A percentile compares a stretch with the other conserved stretches of the same genome.
Conservation (phyloP, 2,113 vertebrate species). For the Gavialis gangeticus region DNA sequence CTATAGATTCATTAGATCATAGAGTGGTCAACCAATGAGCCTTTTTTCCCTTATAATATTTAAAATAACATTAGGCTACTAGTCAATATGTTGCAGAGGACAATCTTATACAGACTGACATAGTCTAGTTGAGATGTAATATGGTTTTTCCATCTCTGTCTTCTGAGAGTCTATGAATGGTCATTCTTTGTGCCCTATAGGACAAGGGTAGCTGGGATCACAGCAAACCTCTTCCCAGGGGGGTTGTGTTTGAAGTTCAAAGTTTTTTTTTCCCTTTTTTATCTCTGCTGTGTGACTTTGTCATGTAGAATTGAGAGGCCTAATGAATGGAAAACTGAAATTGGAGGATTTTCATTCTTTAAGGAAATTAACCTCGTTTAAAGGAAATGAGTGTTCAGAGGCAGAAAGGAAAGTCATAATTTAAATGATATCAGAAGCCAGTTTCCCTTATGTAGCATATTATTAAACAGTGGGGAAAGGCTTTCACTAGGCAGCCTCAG, state of each 20-base stretch:
- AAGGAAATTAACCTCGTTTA: slow-evolving; percentile 69
- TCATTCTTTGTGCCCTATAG: not conserved
- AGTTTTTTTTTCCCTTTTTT: not conserved
- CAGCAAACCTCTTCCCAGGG: slow-evolving; percentile 4
- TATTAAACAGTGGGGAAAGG: slow-evolving; percentile 64
- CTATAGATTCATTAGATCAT: not conserved
- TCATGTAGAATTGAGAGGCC: slow-evolving; percentile 56
- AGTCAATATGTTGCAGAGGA: not conserved
- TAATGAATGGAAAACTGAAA: slow-evolving; percentile 67
- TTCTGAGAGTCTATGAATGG: not conserved
- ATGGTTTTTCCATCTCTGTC: not conserved
- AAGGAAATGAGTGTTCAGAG: slow-evolving; percentile 74
- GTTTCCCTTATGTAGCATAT: slow-evolving; percentile 65
- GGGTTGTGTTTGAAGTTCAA: slow-evolving; percentile 52
- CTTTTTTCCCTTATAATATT: not conserved
- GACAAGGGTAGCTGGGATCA: not conserved
- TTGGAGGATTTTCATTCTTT: slow-evolving; percentile 68
- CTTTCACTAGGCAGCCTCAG: slow-evolving; percentile 55
- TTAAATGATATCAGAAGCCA: slow-evolving; percentile 75
- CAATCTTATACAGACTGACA: not conserved
- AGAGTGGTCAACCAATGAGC: not conserved
- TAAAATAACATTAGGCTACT: not conserved
- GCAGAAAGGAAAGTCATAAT: slow-evolving; percentile 76
- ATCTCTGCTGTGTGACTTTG: slow-evolving; percentile 58
- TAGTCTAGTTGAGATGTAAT: not conserved